phyloP scores from a whole-genome alignment of 2,113 vertebrate species.

The Henicopernis longicauda region DNA sequence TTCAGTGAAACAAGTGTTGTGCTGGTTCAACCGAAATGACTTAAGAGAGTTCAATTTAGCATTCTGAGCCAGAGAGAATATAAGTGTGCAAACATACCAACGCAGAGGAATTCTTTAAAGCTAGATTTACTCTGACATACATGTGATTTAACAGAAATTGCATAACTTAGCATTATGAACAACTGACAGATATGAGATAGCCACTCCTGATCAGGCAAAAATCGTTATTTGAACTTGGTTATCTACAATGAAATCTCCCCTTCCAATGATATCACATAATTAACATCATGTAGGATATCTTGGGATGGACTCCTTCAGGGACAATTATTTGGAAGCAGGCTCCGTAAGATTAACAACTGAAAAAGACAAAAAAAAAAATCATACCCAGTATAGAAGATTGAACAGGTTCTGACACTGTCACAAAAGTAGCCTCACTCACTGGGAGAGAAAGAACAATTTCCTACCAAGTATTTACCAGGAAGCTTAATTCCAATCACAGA shows the following conservation, averaged over 20 bases:
- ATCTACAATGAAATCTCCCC: neutral
- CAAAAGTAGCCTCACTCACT: neutral
- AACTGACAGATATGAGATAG: neutral
- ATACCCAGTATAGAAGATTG: neutral
- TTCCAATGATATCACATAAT: neutral
- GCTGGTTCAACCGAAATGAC: neutral
- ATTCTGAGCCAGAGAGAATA: too few relatives aligned
- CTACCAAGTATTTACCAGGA: neutral
- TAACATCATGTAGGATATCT: neutral
- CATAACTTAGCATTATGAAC: neutral
- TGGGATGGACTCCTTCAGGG: neutral
- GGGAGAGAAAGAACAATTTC: too few relatives aligned
- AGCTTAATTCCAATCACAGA: neutral
- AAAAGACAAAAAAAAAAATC: neutral
- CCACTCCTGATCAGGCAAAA: neutral
- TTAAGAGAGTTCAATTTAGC: neutral
- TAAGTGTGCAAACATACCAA: neutral
- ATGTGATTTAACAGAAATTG: neutral
- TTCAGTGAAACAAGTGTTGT: neutral
- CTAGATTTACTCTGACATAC: neutral
- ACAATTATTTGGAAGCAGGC: neutral
- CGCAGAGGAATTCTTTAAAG: neutral
- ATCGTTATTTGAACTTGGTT: neutral
- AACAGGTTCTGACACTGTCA: neutral
- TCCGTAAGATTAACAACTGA: neutral